These are phyloP conservation scores for Amphiprion percula DNA, from an alignment of 2,113 vertebrate genomes.

Conservation along the genomic window DNA sequence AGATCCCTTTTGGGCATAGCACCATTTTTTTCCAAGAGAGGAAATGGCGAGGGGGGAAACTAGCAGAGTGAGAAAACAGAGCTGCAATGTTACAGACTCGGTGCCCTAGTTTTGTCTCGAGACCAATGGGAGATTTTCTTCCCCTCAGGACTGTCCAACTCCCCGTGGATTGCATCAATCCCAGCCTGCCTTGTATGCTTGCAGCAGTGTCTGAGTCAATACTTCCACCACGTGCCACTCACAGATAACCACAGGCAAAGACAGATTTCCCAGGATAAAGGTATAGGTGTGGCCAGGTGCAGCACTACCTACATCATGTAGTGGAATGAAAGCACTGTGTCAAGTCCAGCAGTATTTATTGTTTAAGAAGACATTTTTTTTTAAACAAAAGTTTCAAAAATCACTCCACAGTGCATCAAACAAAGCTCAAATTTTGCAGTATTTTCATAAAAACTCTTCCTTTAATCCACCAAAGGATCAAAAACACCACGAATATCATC, in stretches of 20 bases:
- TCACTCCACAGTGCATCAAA: not conserved
- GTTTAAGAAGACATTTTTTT: too few species aligned
- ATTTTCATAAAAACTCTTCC: not conserved
- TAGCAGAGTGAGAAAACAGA: constrained; percentile 45
- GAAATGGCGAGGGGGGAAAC: constrained; percentile 9
- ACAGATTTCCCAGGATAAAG: constrained; percentile 44
- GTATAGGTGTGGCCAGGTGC: constrained; percentile 19
- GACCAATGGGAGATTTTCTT: constrained; percentile 57
- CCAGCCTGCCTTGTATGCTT: constrained; percentile 56
- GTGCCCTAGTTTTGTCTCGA: constrained; percentile 76
- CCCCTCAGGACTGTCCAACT: constrained; percentile 69
- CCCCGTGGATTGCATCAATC: constrained; percentile 75
- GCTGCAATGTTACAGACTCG: constrained; percentile 45
- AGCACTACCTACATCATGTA: constrained; percentile 1
- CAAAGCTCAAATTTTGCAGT: too few species aligned
- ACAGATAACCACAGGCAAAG: constrained; percentile 55
- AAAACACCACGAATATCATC: constrained; percentile 21
- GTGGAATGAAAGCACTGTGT: constrained; percentile 9
- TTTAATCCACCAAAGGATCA: not conserved
- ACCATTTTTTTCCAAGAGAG: constrained; percentile 36
- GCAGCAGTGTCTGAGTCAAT: constrained; percentile 68
- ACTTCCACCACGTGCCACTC: constrained; percentile 65
- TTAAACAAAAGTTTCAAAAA: not conserved
- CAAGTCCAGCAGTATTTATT: too few species aligned
- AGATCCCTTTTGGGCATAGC: constrained; percentile 63